Evolutionary conservation across 23 tunicate species (phyloP).

Genomic region (Diplosoma virens): DNA sequence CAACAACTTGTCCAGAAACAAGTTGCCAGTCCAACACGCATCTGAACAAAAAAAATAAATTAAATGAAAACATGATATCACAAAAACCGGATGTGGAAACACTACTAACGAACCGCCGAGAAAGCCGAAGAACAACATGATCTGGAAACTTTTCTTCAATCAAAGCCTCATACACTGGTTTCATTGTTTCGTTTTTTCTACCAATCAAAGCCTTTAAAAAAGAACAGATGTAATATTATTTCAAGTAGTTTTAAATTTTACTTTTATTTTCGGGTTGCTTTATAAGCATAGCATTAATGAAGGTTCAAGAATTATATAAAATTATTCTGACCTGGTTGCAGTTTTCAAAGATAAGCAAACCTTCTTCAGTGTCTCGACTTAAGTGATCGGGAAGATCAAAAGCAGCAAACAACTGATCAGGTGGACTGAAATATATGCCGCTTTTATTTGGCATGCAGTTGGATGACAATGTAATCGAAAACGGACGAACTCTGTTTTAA

Average conservation of each 20-base stretch:
- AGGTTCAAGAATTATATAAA: too few relatives aligned
- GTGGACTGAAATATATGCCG: not conserved
- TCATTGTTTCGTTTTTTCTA: not conserved
- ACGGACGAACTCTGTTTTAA: not conserved
- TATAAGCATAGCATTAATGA: too few relatives aligned
- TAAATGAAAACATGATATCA: too few relatives aligned
- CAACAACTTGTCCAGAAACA: slow-evolving; percentile 3
- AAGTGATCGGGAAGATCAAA: slow-evolving; percentile 22
- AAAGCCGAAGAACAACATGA: not conserved
- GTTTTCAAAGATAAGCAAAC: slow-evolving; percentile 35
- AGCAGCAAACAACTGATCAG: slow-evolving; percentile 6
- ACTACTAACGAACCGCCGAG: not conserved
- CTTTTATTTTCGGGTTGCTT: too few relatives aligned
- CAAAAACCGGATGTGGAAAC: too few relatives aligned
- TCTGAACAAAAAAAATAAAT: not conserved
- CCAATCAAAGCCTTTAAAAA: slow-evolving; percentile 16
- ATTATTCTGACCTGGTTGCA: slow-evolving; percentile 19
- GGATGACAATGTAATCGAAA: not conserved
- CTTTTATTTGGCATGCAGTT: not conserved
- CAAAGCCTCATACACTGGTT: slow-evolving; percentile 14
- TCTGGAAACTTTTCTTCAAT: slow-evolving; percentile 13
- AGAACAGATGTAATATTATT: too few relatives aligned
- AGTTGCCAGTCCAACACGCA: slow-evolving; percentile 38
- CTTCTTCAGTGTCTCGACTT: slow-evolving; percentile 50
- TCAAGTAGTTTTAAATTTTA: too few relatives aligned